These are phyloP conservation scores for Falco berigora DNA, from an alignment of 2,797 vertebrate species.

Conservation along the genomic window DNA sequence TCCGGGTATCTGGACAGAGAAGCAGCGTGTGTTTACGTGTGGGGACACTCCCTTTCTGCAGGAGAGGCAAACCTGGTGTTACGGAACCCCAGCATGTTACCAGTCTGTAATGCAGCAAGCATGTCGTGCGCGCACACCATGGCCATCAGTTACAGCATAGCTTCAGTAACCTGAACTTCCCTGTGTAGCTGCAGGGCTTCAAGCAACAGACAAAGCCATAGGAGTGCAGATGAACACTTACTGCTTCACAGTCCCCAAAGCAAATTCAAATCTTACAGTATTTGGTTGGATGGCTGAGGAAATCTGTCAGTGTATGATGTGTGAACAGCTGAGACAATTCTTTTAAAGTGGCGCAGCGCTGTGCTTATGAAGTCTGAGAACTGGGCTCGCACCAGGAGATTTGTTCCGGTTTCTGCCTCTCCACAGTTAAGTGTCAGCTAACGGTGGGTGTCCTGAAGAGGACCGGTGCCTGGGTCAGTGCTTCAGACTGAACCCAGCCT, in stretches of 20 bases:
- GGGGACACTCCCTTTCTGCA: not conserved
- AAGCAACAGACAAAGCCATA: not conserved
- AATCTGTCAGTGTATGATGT: not conserved
- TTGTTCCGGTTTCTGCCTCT: not conserved
- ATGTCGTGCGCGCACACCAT: fast-evolving
- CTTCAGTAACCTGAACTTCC: not conserved
- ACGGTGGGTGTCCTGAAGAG: not conserved
- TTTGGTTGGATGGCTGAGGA: not conserved
- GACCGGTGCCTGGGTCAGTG: not conserved
- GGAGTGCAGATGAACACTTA: not conserved
- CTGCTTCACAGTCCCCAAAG: not conserved
- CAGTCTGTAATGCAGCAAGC: not conserved
- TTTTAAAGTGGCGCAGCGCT: not conserved
- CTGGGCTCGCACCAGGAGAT: not conserved
- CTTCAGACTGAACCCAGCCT: not conserved
- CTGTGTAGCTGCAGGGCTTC: not conserved
- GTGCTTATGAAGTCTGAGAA: not conserved
- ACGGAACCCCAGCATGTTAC: fast-evolving
- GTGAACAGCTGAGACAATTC: not conserved
- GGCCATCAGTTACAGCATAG: not conserved
- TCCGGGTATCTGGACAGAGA: not conserved
- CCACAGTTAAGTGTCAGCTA: not conserved
- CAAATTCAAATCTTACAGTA: not conserved
- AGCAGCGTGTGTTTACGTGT: fast-evolving
- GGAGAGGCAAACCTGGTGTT: not conserved